A percentile compares a stretch with the other conserved stretches of the same genome.
These are phyloP conservation scores for Drosophila seguyi DNA, from an alignment of 1,140 invertebrate species.

Conservation along the genomic window DNA sequence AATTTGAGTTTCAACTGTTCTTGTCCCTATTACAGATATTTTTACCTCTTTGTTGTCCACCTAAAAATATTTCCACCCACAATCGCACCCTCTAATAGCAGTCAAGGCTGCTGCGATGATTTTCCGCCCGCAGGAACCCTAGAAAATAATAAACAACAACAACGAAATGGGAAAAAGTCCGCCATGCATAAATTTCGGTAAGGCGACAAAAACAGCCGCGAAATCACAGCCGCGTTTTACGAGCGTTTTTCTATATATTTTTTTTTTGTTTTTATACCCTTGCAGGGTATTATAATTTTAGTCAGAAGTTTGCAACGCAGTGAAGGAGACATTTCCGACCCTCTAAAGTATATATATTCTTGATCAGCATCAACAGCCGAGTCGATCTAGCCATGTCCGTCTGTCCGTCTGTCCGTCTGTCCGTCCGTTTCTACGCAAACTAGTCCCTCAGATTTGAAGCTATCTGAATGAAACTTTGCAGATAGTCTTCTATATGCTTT, in stretches of 20 bases:
- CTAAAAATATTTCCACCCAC: neutral
- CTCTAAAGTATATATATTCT: no score
- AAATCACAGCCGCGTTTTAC: slow-evolving; percentile 37
- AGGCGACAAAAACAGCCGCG: slow-evolving; percentile 40
- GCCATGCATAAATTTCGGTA: slow-evolving; percentile 39
- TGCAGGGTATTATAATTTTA: no score
- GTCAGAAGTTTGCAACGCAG: no score
- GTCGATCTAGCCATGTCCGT: no score
- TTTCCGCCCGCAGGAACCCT: neutral
- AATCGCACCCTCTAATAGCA: slow-evolving; percentile 6
- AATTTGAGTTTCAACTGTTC: neutral
- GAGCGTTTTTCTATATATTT: slow-evolving; percentile 2
- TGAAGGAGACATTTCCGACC: no score
- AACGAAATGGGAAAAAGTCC: slow-evolving; percentile 4
- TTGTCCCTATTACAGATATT: neutral
- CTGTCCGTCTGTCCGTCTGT: no score
- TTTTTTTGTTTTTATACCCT: no score
- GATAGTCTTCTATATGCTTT: no score
- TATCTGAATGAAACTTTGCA: no score
- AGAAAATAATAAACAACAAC: neutral
- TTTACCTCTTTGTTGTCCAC: neutral
- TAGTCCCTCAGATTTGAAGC: no score
- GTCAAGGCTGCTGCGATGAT: slow-evolving; percentile 23
- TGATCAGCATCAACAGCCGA: no score
- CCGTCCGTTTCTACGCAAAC: no score